A percentile compares a stretch with the other conserved stretches of the same genome.
Conservation (phyloP, 2,888 invertebrate species). For the Plebejus argus region DNA sequence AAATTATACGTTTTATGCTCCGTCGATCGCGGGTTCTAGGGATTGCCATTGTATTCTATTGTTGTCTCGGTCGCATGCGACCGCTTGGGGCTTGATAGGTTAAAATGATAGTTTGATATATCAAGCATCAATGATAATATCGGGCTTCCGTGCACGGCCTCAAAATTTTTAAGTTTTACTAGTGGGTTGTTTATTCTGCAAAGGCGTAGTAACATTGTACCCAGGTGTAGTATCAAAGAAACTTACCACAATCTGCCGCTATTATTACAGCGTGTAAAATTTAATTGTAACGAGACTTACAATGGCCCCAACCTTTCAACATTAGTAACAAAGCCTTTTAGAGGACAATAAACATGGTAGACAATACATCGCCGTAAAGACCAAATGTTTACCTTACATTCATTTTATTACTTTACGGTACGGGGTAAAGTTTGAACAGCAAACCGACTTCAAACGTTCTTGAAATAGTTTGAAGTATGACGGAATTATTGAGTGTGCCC, state of each 20-base stretch:
- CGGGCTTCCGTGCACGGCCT: too few species aligned
- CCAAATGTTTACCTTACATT: constrained; percentile 27
- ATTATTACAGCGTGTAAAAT: constrained; percentile 12
- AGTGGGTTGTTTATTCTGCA: not conserved
- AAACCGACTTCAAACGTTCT: constrained; percentile 12
- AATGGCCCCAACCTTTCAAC: constrained; percentile 26
- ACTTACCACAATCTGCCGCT: not conserved
- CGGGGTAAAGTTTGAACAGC: constrained; percentile 14
- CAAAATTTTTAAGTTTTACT: not conserved
- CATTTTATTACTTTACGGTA: constrained; percentile 24
- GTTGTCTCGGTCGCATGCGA: too few species aligned
- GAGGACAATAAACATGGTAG: constrained; percentile 30
- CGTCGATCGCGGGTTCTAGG: too few species aligned
- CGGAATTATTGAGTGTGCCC: not conserved
- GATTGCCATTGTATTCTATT: too few species aligned
- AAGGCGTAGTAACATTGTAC: not conserved
- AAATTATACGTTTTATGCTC: too few species aligned
- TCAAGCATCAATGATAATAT: too few species aligned
- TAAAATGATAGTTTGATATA: too few species aligned
- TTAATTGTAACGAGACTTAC: constrained; percentile 28
- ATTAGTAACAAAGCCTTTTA: constrained; percentile 29
- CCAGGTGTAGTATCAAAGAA: constrained; percentile 1
- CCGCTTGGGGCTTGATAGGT: too few species aligned
- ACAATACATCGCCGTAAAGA: constrained; percentile 29
- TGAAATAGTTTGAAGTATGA: constrained; percentile 14